phyloP scores from a whole-genome alignment of 2,797 vertebrate species.

The Echiichthys vipera region DNA sequence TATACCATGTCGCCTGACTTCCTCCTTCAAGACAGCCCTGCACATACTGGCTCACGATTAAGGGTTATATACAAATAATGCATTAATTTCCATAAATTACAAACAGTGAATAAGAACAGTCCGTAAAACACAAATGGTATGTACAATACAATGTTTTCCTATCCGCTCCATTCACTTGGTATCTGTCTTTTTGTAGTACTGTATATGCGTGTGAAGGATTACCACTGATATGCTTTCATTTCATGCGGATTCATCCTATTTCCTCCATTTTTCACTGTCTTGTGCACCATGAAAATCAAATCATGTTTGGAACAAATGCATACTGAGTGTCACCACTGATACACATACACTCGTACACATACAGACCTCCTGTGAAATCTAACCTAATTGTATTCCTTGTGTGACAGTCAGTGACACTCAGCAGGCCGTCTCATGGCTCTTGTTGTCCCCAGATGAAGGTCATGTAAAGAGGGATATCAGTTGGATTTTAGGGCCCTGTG shows the following conservation, averaged over 20 bases:
- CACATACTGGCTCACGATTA: too few species aligned
- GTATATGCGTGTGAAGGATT: conserved; percentile 14
- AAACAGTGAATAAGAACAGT: too few species aligned
- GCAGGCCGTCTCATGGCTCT: conserved; percentile 46
- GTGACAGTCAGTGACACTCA: conserved; percentile 66
- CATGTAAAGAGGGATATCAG: conserved; percentile 30
- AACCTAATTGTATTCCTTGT: conserved; percentile 61
- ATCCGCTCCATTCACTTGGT: not conserved
- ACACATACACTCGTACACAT: conserved; percentile 43
- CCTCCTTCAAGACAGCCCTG: too few species aligned
- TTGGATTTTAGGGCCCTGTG: conserved; percentile 27
- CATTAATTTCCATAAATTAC: too few species aligned
- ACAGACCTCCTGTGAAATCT: conserved; percentile 55
- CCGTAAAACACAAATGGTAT: too few species aligned
- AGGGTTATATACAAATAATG: too few species aligned
- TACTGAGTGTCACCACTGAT: conserved; percentile 43
- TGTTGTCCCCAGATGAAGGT: conserved; percentile 41
- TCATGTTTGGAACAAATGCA: conserved; percentile 57
- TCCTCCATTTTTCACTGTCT: conserved; percentile 36
- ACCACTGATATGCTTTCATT: conserved; percentile 37
- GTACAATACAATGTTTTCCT: not conserved
- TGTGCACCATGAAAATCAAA: conserved; percentile 51
- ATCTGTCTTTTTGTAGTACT: not conserved
- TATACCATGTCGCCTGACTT: too few species aligned
- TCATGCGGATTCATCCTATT: conserved; percentile 50